Conservation (phyloP, 2,888 invertebrate species). For the Gymnocheta viridis region DNA sequence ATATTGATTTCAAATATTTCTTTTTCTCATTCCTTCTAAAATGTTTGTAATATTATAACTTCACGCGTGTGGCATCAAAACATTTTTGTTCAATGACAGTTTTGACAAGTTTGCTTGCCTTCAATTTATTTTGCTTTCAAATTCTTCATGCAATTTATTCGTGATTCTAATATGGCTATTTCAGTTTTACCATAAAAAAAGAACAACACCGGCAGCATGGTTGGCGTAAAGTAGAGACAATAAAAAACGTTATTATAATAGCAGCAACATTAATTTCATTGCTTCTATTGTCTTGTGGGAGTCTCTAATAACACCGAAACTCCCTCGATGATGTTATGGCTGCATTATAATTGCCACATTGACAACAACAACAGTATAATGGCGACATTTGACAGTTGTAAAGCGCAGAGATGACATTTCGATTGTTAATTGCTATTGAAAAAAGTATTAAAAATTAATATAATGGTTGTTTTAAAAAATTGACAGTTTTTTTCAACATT, state of each 20-base stretch:
- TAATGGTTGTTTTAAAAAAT: not conserved
- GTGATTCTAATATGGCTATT: constrained; percentile 56
- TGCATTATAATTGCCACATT: constrained; percentile 35
- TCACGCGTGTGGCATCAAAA: constrained; percentile 67
- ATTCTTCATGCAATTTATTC: constrained; percentile 49
- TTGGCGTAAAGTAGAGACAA: constrained; percentile 39
- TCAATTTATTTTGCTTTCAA: constrained; percentile 64
- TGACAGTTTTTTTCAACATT: not conserved
- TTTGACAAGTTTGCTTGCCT: constrained; percentile 67
- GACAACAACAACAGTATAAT: constrained; percentile 29
- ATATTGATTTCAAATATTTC: not conserved
- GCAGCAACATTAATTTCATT: not conserved
- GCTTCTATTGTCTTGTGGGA: constrained; percentile 6
- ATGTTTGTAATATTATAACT: constrained; percentile 27
- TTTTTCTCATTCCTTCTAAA: not conserved
- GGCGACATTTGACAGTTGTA: constrained; percentile 61
- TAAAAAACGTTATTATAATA: constrained; percentile 15
- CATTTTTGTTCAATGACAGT: constrained; percentile 56
- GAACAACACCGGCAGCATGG: not conserved
- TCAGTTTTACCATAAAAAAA: not conserved
- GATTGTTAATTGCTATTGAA: constrained; percentile 74
- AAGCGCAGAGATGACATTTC: constrained; percentile 73
- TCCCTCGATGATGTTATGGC: constrained; percentile 59
- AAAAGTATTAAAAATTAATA: constrained; percentile 62
- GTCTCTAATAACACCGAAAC: constrained; percentile 30